Evolutionary conservation across 2,113 vertebrate genomes (phyloP).

Genomic region (Epinephelus moara): DNA sequence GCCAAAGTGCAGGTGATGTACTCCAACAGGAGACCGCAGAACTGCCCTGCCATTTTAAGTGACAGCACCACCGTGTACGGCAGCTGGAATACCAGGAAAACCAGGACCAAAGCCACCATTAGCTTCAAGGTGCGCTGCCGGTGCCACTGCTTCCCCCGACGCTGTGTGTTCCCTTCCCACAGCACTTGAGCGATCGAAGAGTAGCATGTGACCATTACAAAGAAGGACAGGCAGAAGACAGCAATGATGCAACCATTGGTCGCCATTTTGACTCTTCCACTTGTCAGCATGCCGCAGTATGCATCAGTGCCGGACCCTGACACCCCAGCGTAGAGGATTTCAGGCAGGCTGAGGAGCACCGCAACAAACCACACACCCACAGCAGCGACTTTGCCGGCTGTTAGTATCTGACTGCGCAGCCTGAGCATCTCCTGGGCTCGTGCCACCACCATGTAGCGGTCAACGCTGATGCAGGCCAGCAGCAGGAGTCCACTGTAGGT

Average conservation of each 20-base stretch:
- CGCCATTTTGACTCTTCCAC: constrained; percentile 75
- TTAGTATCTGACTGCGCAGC: constrained; percentile 68
- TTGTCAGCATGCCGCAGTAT: constrained; percentile 81
- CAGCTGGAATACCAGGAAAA: constrained; percentile 91
- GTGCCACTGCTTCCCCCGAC: constrained; percentile 76
- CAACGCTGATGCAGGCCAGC: constrained; percentile 92
- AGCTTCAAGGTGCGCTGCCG: constrained; percentile 90
- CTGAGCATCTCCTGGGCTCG: constrained; percentile 74
- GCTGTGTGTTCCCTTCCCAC: constrained; percentile 70
- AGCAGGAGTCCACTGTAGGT: constrained; percentile 93
- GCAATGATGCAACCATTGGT: constrained; percentile 83
- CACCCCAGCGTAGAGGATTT: constrained; percentile 84
- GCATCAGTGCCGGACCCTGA: background rate
- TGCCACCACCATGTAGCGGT: constrained; percentile 92
- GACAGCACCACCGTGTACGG: constrained; percentile 90
- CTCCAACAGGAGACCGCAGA: constrained; percentile 85
- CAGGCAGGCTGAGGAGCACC: constrained; percentile 86
- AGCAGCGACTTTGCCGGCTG: constrained; percentile 67
- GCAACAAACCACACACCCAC: constrained; percentile 85
- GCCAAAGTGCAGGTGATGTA: constrained; percentile 90
- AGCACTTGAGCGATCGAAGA: constrained; percentile 84
- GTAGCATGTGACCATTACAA: constrained; percentile 91
- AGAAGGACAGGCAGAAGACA: constrained; percentile 88
- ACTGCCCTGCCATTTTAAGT: constrained; percentile 80
- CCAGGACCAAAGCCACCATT: constrained; percentile 89